A percentile compares a stretch with the other conserved stretches of the same genome.
phyloP scores from a whole-genome alignment of 2,888 invertebrate species.

The Drosophila merina region DNA sequence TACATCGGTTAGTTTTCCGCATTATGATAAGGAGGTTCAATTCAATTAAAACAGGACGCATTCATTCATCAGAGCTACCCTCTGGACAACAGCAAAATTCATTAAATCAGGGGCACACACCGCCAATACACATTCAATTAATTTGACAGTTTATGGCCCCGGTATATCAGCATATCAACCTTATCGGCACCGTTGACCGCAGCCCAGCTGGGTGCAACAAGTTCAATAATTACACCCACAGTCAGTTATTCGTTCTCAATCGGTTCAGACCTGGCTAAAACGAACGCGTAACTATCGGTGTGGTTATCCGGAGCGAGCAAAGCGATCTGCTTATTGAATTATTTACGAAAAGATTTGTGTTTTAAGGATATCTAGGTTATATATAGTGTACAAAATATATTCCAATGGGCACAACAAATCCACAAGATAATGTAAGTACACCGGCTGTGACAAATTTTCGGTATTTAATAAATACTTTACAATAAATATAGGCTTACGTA shows the following conservation, averaged over 20 bases:
- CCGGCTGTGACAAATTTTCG: constrained; percentile 13
- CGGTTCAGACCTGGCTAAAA: constrained; percentile 18
- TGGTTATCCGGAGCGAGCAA: constrained; percentile 10
- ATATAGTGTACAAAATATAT: constrained; percentile 14
- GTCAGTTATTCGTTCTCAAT: constrained; percentile 18
- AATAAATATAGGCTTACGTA: constrained; percentile 46
- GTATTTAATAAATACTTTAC: constrained; percentile 46
- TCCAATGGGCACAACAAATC: constrained; percentile 45
- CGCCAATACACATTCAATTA: constrained; percentile 17
- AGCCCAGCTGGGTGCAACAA: constrained; percentile 24
- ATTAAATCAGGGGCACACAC: constrained; percentile 23
- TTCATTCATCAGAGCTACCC: constrained; percentile 15
- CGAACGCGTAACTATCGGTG: not conserved
- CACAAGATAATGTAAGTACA: constrained; percentile 54
- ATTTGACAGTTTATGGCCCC: constrained; percentile 46
- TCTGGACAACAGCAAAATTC: not conserved
- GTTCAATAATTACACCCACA: constrained; percentile 22
- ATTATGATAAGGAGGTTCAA: constrained; percentile 21
- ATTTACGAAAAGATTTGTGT: constrained; percentile 1
- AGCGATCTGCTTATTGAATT: constrained; percentile 1
- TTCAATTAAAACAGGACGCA: constrained; percentile 27
- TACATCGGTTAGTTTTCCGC: constrained; percentile 13
- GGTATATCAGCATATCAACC: constrained; percentile 52
- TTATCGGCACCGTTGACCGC: constrained; percentile 23
- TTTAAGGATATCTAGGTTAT: not conserved